Evolutionary conservation across 2,888 invertebrate species (phyloP).

Genomic region (Drosophila ustulata): DNA sequence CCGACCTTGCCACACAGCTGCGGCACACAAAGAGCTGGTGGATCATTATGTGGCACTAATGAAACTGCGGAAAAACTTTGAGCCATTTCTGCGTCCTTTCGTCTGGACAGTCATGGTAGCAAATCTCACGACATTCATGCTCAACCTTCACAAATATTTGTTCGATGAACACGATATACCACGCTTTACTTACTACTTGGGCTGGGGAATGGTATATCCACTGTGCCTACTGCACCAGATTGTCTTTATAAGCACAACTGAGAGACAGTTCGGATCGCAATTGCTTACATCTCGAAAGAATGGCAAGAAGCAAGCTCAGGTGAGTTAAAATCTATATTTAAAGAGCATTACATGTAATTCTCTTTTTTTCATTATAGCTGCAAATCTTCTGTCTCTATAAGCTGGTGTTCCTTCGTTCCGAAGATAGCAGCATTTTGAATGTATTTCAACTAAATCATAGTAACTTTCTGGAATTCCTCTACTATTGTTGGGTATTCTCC

Average conservation of each 20-base stretch:
- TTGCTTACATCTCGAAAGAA: constrained; percentile 27
- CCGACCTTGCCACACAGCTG: neutral
- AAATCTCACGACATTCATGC: neutral
- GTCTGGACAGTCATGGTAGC: constrained; percentile 14
- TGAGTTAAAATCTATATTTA: neutral
- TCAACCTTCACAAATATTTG: constrained; percentile 33
- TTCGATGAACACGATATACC: constrained; percentile 16
- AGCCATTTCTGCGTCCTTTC: constrained; percentile 49
- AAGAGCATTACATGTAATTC: neutral
- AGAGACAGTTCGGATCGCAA: constrained; percentile 41
- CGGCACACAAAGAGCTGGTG: constrained; percentile 9
- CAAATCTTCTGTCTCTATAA: constrained; percentile 43
- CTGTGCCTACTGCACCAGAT: constrained; percentile 26
- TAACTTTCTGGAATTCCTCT: constrained; percentile 31
- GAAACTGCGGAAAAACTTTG: constrained; percentile 37
- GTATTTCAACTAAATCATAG: constrained; percentile 36
- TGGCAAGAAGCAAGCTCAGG: constrained; percentile 27
- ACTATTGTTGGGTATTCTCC: constrained; percentile 37
- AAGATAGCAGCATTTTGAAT: constrained; percentile 10
- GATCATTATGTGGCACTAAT: constrained; percentile 43
- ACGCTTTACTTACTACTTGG: accelerated
- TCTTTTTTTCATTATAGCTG: constrained; percentile 23
- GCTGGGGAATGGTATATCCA: constrained; percentile 12
- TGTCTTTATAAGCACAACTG: constrained; percentile 14
- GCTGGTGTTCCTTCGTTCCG: neutral